Conservation (phyloP, 92 coral and sea anemone genomes). For the Epizoanthus rinbou region DNA sequence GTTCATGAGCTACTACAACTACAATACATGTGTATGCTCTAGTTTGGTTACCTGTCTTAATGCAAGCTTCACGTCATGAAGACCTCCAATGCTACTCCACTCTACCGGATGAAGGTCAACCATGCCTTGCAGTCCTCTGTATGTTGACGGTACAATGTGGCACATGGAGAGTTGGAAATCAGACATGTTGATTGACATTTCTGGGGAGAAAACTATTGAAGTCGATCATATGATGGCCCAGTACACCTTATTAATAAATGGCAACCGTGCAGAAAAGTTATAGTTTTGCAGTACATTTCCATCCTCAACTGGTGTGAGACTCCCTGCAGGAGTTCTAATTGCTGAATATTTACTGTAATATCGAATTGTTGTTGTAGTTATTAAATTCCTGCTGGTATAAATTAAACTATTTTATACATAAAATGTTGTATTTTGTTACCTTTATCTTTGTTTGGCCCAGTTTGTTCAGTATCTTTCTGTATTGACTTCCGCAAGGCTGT, state of each 20-base stretch:
- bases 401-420: background rate
- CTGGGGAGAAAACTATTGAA: conserved; percentile 18
- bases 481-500: conserved; percentile 67
- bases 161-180: conserved; percentile 91
- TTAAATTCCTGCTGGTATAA: too few species aligned
- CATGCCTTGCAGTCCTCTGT: conserved; percentile 92
- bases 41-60: conserved; percentile 69
- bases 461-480: background rate
- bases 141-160: conserved; percentile 90
- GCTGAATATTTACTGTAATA: too few species aligned
- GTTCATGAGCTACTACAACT: background rate
- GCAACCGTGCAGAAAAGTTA: background rate
- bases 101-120: conserved; percentile 67
- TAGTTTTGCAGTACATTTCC: too few species aligned
- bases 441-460: background rate
- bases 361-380: too few species aligned
- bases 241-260: too few species aligned
- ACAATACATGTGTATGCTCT: too few species aligned
- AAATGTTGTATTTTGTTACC: background rate
- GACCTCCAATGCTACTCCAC: conserved; percentile 95
- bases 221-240: background rate
- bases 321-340: too few species aligned
- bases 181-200: conserved; percentile 51
- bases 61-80: conserved; percentile 81
- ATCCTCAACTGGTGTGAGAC: too few species aligned